Evolutionary conservation across 2,888 invertebrate species (phyloP), one percentile per base, ranked within the genome.

Genomic region (Chelonus formosanus): DNA sequence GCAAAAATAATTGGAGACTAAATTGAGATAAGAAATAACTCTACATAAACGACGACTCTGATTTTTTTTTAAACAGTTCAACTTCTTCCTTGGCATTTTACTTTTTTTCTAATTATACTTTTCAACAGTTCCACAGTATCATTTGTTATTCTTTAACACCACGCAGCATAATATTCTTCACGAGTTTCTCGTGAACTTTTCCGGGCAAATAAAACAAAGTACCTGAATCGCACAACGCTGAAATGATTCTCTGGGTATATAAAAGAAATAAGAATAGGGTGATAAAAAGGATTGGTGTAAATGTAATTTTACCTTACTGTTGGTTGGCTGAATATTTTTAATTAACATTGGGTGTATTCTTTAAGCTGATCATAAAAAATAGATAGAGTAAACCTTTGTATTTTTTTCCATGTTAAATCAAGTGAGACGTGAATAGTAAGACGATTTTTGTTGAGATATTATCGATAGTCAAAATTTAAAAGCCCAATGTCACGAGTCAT

Each of bases 171-270:
- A 20, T 20, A 20, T 54, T 32, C 5, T 62, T 55, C 31, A 31
- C 8, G 43, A 64, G 65, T 55, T 60, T 63, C 63, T 50, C 7
- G 40, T 4, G 58, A 34, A n/a, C 32, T 44, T 35, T 68, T 59
- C 59, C 34, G n/a, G 69, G 67, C 63, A 65, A 71, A 68, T 68
- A 60, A 65, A 63, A 63, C 57, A 63, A 62, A 65, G 55, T 50
- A 60, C 44, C 47, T 7, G 56, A 36, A 31, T 34, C 3, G 48
- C 34, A 36, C 20, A 57, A 58, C 32, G 50, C 47, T 58, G 58
- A 47, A 50, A 52, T 60, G 31, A 60, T 50, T 20, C 43, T 50
- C 31, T 20, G 53, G 7, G 34, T 62, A 62, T 63, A 63, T 36
- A 36, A 48, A 45, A 43, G 10, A 58, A 54, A 60, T 40, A 48